A percentile compares a stretch with the other conserved stretches of the same genome.
Evolutionary conservation across 1,140 invertebrate species (phyloP).

Genomic region (Lanistes nyassanus): DNA sequence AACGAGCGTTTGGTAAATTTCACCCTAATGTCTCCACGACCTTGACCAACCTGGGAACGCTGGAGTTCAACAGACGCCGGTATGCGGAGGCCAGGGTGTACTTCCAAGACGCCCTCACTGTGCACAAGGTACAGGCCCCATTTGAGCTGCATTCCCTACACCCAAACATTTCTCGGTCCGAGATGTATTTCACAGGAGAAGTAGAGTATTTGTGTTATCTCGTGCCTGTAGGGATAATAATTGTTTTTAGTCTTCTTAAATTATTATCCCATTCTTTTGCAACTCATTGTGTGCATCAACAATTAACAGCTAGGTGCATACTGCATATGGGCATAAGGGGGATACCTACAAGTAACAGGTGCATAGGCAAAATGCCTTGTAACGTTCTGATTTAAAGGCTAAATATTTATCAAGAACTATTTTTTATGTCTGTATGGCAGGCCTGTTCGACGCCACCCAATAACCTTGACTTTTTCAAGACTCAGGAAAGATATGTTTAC

Average conservation of each 20-base stretch:
- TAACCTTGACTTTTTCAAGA: slow-evolving; percentile 14
- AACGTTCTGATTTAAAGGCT: too few species aligned
- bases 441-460: not conserved
- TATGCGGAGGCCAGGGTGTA: slow-evolving; percentile 27
- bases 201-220: too few species aligned
- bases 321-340: too few species aligned
- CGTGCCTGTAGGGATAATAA: too few species aligned
- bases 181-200: too few species aligned
- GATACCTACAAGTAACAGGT: slow-evolving; percentile 4
- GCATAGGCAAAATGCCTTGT: not conserved
- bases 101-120: slow-evolving; percentile 27
- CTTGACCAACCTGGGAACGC: slow-evolving; percentile 31
- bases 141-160: too few species aligned
- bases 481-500: slow-evolving; percentile 18
- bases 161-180: too few species aligned
- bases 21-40: slow-evolving; percentile 32
- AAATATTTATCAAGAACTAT: too few species aligned
- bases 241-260: too few species aligned
- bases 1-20: slow-evolving; percentile 24
- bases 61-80: slow-evolving; percentile 28
- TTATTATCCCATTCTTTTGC: not conserved
- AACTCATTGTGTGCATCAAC: not conserved
- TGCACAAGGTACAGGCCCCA: slow-evolving; percentile 29
- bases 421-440: slow-evolving; percentile 10
- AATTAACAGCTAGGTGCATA: not conserved